Conservation (phyloP, 2,113 vertebrate species). For the Fukomys damarensis region DNA sequence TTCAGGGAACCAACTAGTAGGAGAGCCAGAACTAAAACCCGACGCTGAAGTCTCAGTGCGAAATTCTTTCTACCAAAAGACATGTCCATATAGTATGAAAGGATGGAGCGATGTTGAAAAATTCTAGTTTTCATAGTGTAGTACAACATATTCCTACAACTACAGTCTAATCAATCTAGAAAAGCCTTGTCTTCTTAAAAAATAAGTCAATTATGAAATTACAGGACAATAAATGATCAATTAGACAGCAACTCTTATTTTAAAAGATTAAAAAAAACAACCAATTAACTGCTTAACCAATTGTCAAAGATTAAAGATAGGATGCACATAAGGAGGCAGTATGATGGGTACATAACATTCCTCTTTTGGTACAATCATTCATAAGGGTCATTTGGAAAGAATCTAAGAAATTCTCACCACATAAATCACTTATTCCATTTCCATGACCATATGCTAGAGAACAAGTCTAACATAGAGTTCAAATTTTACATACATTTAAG, state of each 20-base stretch:
- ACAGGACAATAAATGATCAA: conserved; percentile 47
- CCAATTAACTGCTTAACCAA: conserved; percentile 60
- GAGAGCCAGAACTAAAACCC: conserved; percentile 34
- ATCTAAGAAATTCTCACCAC: conserved; percentile 50
- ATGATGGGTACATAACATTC: not conserved
- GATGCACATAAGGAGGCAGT: not conserved
- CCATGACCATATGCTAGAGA: conserved; percentile 44
- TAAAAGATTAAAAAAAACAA: conserved; percentile 57
- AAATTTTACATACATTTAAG: conserved; percentile 57
- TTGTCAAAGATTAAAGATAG: conserved; percentile 44
- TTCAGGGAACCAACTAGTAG: conserved; percentile 11
- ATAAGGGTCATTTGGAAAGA: conserved; percentile 56
- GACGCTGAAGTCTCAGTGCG: conserved; percentile 26
- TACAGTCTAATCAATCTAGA: conserved; percentile 22
- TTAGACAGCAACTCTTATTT: conserved; percentile 37
- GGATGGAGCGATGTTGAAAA: not conserved
- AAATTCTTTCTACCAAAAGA: conserved; percentile 41
- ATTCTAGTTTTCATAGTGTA: conserved; percentile 40
- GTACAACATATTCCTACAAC: conserved; percentile 19
- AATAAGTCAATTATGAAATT: conserved; percentile 50
- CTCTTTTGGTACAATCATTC: conserved; percentile 58
- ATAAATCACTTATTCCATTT: conserved; percentile 50
- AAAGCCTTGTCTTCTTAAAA: conserved; percentile 45
- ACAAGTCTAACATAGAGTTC: conserved; percentile 21
- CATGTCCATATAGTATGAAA: conserved; percentile 12